Percentiles rank a stretch among this genome's conserved stretches.
These are phyloP conservation scores for Cataglyphis hispanica DNA, from an alignment of 1,140 invertebrate species.

Conservation along the genomic window DNA sequence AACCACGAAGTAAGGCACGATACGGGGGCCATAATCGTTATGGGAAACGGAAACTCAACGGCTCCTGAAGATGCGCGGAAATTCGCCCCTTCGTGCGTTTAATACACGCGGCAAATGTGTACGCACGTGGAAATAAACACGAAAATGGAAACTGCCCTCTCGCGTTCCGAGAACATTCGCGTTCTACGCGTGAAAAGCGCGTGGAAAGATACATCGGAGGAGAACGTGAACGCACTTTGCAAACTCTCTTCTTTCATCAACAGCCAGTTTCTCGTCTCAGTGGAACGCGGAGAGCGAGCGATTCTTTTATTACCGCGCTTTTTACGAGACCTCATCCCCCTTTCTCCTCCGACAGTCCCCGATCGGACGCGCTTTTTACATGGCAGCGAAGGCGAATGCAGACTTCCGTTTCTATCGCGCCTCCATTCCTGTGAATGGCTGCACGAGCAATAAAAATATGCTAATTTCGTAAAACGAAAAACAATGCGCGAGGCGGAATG, in stretches of 20 bases:
- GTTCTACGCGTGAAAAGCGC: not conserved
- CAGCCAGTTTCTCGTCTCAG: slow-evolving; percentile 35
- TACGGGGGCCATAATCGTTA: slow-evolving; percentile 51
- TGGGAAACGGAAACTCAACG: not conserved
- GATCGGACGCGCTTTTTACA: slow-evolving; percentile 46
- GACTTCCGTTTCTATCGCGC: slow-evolving; percentile 46
- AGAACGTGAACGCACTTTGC: slow-evolving; percentile 21
- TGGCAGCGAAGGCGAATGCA: slow-evolving; percentile 34
- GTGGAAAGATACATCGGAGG: slow-evolving; percentile 13
- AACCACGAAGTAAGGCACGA: slow-evolving; percentile 10
- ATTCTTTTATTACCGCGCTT: slow-evolving; percentile 15
- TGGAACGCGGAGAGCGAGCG: not conserved
- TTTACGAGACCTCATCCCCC: slow-evolving; percentile 41
- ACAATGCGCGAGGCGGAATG: slow-evolving; percentile 29
- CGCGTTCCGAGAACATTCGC: not conserved
- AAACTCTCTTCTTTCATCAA: slow-evolving; percentile 23
- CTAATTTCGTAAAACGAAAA: slow-evolving; percentile 23
- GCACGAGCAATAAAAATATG: slow-evolving; percentile 47
- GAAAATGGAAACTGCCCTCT: not conserved
- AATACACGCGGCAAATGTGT: not conserved
- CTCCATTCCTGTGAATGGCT: slow-evolving; percentile 35
- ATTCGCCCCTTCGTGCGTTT: slow-evolving; percentile 22
- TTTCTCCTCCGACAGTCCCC: slow-evolving; percentile 3
- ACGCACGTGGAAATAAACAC: slow-evolving; percentile 32
- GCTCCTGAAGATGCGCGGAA: slow-evolving; percentile 34